Evolutionary conservation across 2,797 vertebrate genomes (phyloP).

Genomic region (Hemitrygon akajei): DNA sequence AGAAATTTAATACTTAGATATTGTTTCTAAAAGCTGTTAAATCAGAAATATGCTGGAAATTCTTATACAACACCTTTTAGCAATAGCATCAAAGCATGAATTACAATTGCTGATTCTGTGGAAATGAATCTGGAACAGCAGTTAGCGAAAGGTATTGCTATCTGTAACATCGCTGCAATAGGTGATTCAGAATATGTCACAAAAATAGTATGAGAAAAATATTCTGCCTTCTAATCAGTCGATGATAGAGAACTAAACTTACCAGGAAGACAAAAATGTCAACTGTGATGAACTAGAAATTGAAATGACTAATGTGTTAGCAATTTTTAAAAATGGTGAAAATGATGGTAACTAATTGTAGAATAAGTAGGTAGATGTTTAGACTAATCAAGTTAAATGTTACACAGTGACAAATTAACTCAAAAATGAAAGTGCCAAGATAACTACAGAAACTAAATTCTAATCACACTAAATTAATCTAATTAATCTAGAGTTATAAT

Average conservation of each 20-base stretch:
- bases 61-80: background rate
- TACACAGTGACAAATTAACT: background rate
- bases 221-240: background rate
- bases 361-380: background rate
- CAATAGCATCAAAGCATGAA: background rate
- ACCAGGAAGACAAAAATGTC: background rate
- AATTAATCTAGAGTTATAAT: background rate
- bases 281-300: background rate
- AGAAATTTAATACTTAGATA: no score
- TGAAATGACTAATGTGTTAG: background rate
- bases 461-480: background rate
- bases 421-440: constrained; percentile 21
- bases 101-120: background rate
- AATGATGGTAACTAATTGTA: constrained; percentile 4
- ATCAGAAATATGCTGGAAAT: background rate
- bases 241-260: background rate
- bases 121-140: background rate
- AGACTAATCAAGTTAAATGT: background rate
- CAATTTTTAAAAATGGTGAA: background rate
- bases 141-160: background rate
- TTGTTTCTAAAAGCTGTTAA: no score
- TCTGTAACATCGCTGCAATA: background rate
- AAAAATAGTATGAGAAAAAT: no score
- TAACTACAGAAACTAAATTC: background rate
- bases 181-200: background rate